A percentile compares a stretch with the other conserved stretches of the same genome.
phyloP scores from a whole-genome alignment of 2,888 invertebrate genomes.

The Cryptosula pallasiana region DNA sequence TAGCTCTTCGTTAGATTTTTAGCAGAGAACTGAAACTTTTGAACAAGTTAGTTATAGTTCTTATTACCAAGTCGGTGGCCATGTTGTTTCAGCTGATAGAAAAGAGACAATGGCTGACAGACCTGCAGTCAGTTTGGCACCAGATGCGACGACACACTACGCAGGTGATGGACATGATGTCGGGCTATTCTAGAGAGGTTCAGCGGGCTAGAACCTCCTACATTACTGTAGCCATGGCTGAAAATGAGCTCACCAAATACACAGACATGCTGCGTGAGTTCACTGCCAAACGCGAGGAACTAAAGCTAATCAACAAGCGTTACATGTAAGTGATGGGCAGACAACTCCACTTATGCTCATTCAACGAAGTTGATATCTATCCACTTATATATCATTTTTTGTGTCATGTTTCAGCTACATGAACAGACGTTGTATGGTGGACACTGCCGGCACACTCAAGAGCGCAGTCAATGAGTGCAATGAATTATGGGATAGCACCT shows the following conservation, averaged over 20 bases:
- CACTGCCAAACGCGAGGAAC: slow-evolving; percentile 1
- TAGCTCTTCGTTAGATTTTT: no score
- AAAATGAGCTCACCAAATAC: not conserved
- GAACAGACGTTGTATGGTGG: slow-evolving; percentile 7
- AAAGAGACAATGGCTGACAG: slow-evolving; percentile 22
- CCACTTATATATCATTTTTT: no score
- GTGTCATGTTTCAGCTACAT: not conserved
- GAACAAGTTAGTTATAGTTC: no score
- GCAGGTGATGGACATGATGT: not conserved
- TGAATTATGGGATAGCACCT: slow-evolving; percentile 18
- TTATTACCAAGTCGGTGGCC: no score
- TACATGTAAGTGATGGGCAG: slow-evolving; percentile 1
- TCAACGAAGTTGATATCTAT: no score
- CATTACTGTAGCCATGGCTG: slow-evolving; percentile 21
- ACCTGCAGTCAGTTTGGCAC: not conserved
- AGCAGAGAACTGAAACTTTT: no score
- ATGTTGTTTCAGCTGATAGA: not conserved
- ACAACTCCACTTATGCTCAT: not conserved
- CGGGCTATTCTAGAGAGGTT: slow-evolving; percentile 15
- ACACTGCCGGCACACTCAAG: slow-evolving; percentile 1
- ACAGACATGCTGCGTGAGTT: slow-evolving; percentile 19
- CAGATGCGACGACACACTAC: not conserved
- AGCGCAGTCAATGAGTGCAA: slow-evolving; percentile 7
- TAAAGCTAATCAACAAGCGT: slow-evolving; percentile 11
- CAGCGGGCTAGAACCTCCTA: slow-evolving; percentile 17